These are phyloP conservation scores for Spea multiplicata DNA, from an alignment of 2,113 vertebrate genomes.

Conservation along the genomic window DNA sequence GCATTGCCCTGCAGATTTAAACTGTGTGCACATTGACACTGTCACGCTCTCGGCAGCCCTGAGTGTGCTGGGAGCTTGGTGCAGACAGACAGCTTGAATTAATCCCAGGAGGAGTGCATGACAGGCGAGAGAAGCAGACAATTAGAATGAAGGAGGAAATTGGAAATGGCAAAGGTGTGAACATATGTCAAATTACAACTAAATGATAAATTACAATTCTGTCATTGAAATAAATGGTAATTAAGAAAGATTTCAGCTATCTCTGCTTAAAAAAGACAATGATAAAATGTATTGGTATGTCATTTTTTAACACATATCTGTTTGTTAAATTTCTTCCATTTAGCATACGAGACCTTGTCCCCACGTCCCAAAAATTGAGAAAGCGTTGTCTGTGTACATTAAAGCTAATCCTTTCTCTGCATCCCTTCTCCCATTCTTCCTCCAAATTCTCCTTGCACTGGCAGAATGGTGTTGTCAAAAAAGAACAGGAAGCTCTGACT, in stretches of 20 bases:
- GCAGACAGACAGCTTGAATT: conserved; percentile 98
- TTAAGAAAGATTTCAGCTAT: conserved; percentile 81
- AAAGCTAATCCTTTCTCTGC: conserved; percentile 60
- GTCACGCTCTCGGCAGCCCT: conserved; percentile 86
- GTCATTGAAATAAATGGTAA: conserved; percentile 89
- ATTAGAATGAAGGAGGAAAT: conserved; percentile 97
- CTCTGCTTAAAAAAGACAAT: conserved; percentile 54
- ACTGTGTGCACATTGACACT: conserved; percentile 81
- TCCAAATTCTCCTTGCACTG: conserved; percentile 52
- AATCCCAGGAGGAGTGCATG: conserved; percentile 93
- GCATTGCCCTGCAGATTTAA: conserved; percentile 77
- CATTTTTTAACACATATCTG: conserved; percentile 49
- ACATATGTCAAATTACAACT: conserved; percentile 99
- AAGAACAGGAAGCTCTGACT: conserved; percentile 65
- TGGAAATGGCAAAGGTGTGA: conserved; percentile 93
- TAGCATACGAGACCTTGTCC: conserved; percentile 11
- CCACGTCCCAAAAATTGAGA: conserved; percentile 14
- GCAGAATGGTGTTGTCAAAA: conserved; percentile 65
- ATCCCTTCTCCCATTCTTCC: conserved; percentile 32
- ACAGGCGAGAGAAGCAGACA: conserved; percentile 95
- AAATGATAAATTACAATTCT: conserved; percentile 99
- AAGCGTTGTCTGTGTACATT: conserved; percentile 53
- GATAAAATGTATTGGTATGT: conserved; percentile 10
- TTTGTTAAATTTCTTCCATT: conserved; percentile 61
- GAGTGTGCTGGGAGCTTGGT: conserved; percentile 81